Base-by-base conservation (phyloP, 2,797 vertebrate species). In the Remorina albescens region DNA sequence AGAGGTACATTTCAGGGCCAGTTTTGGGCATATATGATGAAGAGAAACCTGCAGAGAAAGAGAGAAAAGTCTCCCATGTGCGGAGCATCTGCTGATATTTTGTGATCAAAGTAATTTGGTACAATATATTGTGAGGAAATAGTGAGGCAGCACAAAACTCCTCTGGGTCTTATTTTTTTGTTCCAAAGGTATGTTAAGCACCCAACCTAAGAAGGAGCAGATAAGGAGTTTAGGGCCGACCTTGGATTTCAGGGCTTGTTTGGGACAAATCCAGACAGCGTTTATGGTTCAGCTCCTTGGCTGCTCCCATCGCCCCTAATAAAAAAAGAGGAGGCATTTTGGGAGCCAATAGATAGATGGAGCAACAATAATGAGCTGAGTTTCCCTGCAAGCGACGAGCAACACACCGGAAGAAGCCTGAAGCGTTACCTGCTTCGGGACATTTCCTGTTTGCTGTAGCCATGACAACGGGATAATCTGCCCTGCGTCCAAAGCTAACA, bases 371-470 rank as follows among this genome's bases (percentile, higher is more conserved):
- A 89, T 84, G 76, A 88, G 81, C 62, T 15, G 61, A 73, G 64
- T 85, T 83, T 67, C 46, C 60, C 84, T 21, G 15, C 68, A 44
- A 85, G 86, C 72, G 44, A 32, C 32, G 55, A 65, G 61, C 74
- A 41, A 69, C 78, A 76, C 85, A 76, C 83, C 82, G 74, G 71
- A 87, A 84, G 70, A 61, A 66, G 82, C 90, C 86, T 21, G 42
- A 51, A 85, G 86, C 85, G 10, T 72, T 87, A 91, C 92, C 91
- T 92, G 92, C 87, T 88, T 77, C 67, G 37, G 89, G 91, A 85
- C 73, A 91, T 92, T 94, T 93, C 93, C 91, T 93, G 92, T 92
- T 93, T 92, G 87, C 86, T 76, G 90, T 90, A 87, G 81, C 83
- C 87, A 89, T 85, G 89, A 88, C 87, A 80, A 92, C 89, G 78